Evolutionary conservation across 2,797 vertebrate species (phyloP), one percentile per base, ranked within the genome.

Genomic region (Chiloscyllium punctatum): DNA sequence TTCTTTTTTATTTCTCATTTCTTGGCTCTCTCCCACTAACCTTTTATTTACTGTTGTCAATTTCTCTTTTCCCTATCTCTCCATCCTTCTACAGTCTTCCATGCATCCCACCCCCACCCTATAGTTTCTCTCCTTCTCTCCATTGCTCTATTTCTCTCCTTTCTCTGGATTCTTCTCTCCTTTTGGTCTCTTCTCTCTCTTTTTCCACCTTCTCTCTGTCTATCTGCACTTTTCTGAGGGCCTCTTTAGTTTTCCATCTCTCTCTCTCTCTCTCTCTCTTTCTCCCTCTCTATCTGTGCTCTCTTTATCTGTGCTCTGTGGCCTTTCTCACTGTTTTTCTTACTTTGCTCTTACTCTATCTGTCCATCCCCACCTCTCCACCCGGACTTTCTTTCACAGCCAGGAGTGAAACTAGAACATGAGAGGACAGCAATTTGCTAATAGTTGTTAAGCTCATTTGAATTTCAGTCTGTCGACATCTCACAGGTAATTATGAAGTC

Each of bases 401-500:
- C 27, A 66, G 33, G 30, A 23, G 88, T 91, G 88, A 91, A 91
- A 21, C 33, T 62, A 18, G 30, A 66, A 91, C 33, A 37, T 66
- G 33, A n/a, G 57, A 37, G 57, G 33, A 16, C 53, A 62, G 30
- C 57, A 91, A 66, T 66, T 91, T n/a, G 33, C 88, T 66, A 21
- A 21, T 15, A 68, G 53, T 91, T 37, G 57, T 91, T 18, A n/a
- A n/a, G 33, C 15, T 68, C 57, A 37, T 91, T 91, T 91, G 57
- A 91, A 21, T 66, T 66, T n/a, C 88, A 37, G 33, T 66, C 57
- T 91, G 88, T 91, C 88, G 16, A 66, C 57, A 62, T 91, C 66
- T 91, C 88, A 37, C 88, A 62, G 33, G 88, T 91, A 66, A 62
- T 91, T 91, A n/a, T 66, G 57, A 91, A 91, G 88, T n/a, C 53